Evolutionary conservation across 2,888 invertebrate species (phyloP), one percentile per base, ranked within the genome.

Genomic region (Lithophane leautieri): DNA sequence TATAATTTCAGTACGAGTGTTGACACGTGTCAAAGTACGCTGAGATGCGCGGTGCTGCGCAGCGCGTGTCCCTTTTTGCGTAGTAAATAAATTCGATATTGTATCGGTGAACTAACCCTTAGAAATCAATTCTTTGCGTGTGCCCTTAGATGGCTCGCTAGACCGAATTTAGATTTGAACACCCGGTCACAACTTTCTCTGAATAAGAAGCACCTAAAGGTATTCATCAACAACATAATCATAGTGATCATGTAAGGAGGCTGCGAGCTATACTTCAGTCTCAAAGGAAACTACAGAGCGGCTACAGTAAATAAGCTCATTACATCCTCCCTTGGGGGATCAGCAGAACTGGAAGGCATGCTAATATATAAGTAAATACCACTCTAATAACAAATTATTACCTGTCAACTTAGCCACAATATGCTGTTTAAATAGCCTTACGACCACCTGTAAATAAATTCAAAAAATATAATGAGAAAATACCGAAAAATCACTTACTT

Each of bases 281-380:
- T 61, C 12, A 44, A 8, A 67, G 34, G 50, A 74, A 79, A 68
- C 42, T 68, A 74, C 12, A 44, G 66, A 61, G 25, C 28, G n/a
- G 62, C 56, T 28, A 50, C 56, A 68, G 62, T 56, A 79, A 79
- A 79, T 67, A 74, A 58, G 62, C 75, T 62, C 52, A 79, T 81
- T 81, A 81, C 81, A 68, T 52, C 14, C 28, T 68, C 67, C 81
- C 81, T 81, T 67, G 19, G 81, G 81, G 62, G 81, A 52, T 47
- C 44, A 50, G 50, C 44, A 68, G 80, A 73, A 78, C 44, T 61
- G 28, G 44, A 70, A 40, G 44, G 7, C 50, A 70, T 52, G 42
- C 56, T 63, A 54, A 34, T n/a, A 56, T 61, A 79, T 47, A 14
- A 78, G 74, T 80, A 67, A 78, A 73, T 81, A 58, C 34, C 44